A percentile compares a stretch with the other conserved stretches of the same genome.
These are phyloP conservation scores for Microplitis manilae DNA, from an alignment of 2,888 invertebrate species.

Conservation along the genomic window DNA sequence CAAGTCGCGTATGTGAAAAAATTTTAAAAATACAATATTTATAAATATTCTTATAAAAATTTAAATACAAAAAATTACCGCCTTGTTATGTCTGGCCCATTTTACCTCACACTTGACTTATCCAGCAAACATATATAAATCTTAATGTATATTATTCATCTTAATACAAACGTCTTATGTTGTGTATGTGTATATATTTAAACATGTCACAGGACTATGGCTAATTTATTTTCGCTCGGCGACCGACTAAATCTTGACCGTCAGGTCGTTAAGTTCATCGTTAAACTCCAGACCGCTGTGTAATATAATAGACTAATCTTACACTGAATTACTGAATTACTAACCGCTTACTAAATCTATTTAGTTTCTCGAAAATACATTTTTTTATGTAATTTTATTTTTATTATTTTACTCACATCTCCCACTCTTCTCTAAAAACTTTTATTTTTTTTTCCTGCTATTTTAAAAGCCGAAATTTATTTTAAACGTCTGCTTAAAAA, in stretches of 20 bases:
- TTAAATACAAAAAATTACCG: neutral
- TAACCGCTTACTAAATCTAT: slow-evolving; percentile 21
- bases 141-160: neutral
- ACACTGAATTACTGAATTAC: slow-evolving; percentile 18
- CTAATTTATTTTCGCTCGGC: slow-evolving; percentile 15
- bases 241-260: slow-evolving; percentile 30
- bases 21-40: neutral
- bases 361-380: neutral
- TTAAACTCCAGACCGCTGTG: slow-evolving; percentile 14
- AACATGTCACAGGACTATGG: slow-evolving; percentile 10
- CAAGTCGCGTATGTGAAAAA: neutral
- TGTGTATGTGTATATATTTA: slow-evolving; percentile 7
- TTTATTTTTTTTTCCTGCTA: neutral
- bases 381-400: slow-evolving; percentile 10
- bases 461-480: slow-evolving; percentile 10
- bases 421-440: neutral
- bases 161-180: neutral
- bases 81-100: neutral
- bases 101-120: neutral
- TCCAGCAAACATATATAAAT: neutral
- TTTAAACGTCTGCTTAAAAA: neutral
- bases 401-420: neutral
- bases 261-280: slow-evolving; percentile 14
- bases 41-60: neutral
- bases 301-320: slow-evolving; percentile 12